phyloP scores from a whole-genome alignment of 2,888 invertebrate genomes.

The Macroteleia sp. region DNA sequence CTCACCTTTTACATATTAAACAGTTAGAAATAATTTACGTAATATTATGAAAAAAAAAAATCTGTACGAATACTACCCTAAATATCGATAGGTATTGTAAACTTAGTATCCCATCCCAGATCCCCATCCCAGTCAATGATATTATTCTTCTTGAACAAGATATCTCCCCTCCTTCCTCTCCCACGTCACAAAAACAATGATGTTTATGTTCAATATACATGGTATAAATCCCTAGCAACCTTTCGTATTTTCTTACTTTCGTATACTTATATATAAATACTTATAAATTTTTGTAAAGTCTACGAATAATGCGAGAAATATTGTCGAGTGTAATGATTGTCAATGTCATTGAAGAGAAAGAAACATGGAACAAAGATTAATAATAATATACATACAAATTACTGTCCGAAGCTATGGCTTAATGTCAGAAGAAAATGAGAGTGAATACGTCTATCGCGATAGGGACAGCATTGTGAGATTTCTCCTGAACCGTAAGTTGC shows the following conservation, averaged over 20 bases:
- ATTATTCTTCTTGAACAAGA: conserved; percentile 58
- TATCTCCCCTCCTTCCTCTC: conserved; percentile 53
- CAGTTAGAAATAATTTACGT: conserved; percentile 81
- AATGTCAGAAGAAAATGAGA: conserved; percentile 69
- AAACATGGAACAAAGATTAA: no score
- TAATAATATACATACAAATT: conserved; percentile 74
- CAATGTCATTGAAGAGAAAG: conserved; percentile 71
- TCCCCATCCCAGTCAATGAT: conserved; percentile 64
- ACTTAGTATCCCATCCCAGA: conserved; percentile 74
- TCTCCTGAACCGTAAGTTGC: conserved; percentile 79
- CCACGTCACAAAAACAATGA: conserved; percentile 57
- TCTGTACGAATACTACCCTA: conserved; percentile 82
- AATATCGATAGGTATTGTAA: conserved; percentile 82
- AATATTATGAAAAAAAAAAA: conserved; percentile 78
- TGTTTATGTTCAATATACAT: conserved; percentile 79
- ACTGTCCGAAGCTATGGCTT: conserved; percentile 69
- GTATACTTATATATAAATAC: conserved; percentile 68
- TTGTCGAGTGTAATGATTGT: conserved; percentile 79
- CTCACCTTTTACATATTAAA: conserved; percentile 79
- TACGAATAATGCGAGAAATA: conserved; percentile 71
- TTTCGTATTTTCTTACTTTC: conserved; percentile 84
- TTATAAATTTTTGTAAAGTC: conserved; percentile 80
- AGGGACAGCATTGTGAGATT: conserved; percentile 75
- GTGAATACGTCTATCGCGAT: conserved; percentile 67
- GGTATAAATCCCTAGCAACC: conserved; percentile 79